Conservation (phyloP, 2,888 invertebrate genomes). For the Drosophila mimica region DNA sequence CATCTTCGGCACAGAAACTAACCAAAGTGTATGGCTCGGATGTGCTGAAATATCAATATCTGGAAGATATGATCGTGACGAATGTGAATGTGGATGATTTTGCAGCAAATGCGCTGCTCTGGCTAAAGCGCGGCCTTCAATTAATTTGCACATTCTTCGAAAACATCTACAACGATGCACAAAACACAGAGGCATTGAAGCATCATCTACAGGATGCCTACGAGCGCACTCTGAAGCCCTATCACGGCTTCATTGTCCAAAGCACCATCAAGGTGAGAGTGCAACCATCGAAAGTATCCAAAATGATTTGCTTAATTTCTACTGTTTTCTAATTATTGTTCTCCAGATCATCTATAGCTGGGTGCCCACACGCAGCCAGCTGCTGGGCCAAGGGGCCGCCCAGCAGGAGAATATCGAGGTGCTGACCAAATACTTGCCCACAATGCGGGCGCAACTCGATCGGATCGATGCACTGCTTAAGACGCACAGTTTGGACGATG, state of each 20-base stretch:
- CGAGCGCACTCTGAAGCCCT: conserved; percentile 89
- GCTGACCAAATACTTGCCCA: conserved; percentile 85
- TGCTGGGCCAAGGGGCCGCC: conserved; percentile 85
- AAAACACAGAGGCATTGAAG: conserved; percentile 86
- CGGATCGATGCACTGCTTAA: conserved; percentile 87
- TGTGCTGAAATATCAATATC: conserved; percentile 86
- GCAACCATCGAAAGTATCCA: background rate
- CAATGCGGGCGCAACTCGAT: conserved; percentile 87
- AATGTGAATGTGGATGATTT: conserved; percentile 86
- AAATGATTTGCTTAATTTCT: background rate
- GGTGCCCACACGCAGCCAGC: conserved; percentile 88
- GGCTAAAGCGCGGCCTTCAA: conserved; percentile 88
- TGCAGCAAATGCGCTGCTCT: conserved; percentile 89
- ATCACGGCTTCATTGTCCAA: conserved; percentile 91
- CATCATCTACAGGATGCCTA: conserved; percentile 89
- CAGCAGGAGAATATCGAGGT: conserved; percentile 84
- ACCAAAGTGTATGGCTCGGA: conserved; percentile 86
- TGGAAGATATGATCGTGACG: conserved; percentile 89
- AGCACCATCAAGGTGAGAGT: conserved; percentile 89
- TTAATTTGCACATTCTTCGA: conserved; percentile 84
- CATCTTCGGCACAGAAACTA: conserved; percentile 86
- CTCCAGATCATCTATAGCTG: conserved; percentile 88
- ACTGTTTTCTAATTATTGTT: background rate
- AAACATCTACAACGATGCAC: conserved; percentile 82
- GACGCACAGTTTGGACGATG: conserved; percentile 86